A percentile compares a stretch with the other conserved stretches of the same genome.
Conservation (phyloP, 2,797 vertebrate species). For the Emydoidea blandingii region DNA sequence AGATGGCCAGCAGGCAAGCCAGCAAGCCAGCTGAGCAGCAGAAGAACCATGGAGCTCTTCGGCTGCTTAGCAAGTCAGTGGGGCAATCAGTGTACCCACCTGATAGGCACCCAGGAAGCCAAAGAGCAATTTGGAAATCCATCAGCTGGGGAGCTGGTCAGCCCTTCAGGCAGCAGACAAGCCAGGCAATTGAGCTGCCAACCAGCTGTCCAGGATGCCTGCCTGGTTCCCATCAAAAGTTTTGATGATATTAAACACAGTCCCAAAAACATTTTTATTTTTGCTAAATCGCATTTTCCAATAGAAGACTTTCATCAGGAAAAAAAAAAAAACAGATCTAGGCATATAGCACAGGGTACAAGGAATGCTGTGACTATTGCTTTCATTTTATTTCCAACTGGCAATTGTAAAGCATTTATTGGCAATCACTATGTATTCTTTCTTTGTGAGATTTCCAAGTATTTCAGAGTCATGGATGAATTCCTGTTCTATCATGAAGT, state of each 20-base stretch:
- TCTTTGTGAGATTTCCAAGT: background rate
- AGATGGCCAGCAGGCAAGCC: too few relatives aligned
- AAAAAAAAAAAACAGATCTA: background rate
- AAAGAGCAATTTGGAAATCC: background rate
- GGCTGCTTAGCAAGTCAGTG: too few relatives aligned
- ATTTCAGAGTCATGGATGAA: background rate
- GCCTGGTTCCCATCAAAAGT: background rate
- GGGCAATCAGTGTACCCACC: too few relatives aligned
- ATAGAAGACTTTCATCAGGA: background rate
- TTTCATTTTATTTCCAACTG: background rate
- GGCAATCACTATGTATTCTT: background rate
- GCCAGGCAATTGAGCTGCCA: constrained; percentile 23
- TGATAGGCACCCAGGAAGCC: background rate
- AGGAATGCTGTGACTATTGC: background rate
- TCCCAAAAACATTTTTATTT: background rate
- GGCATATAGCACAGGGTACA: background rate
- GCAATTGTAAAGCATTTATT: background rate
- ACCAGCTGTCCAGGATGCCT: constrained; percentile 19
- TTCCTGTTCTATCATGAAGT: background rate
- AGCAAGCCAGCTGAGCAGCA: too few relatives aligned
- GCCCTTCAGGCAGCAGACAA: constrained; percentile 18
- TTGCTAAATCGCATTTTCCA: background rate
- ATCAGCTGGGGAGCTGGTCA: background rate
- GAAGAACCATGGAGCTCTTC: too few relatives aligned
- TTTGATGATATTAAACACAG: background rate